These are phyloP conservation scores for Buceros bicornis DNA, from an alignment of 2,797 vertebrate species.

Conservation along the genomic window DNA sequence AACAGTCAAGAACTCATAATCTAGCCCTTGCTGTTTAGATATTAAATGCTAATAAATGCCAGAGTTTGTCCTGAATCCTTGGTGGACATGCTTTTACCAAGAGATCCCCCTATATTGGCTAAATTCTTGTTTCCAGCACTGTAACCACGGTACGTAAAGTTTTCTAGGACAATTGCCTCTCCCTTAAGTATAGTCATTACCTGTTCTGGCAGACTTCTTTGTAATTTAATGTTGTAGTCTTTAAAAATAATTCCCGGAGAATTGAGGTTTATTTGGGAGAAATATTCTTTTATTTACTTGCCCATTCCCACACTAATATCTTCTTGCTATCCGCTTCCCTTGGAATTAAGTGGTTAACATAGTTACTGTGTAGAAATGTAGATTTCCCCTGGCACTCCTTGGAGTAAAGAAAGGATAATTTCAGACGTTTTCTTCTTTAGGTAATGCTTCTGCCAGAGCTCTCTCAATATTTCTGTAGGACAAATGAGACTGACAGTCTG, in stretches of 20 bases:
- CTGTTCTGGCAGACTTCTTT: conserved; percentile 36
- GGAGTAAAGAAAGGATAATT: conserved; percentile 51
- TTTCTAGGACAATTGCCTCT: conserved; percentile 58
- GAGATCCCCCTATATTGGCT: background rate
- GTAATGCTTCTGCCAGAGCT: conserved; percentile 33
- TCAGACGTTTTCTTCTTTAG: conserved; percentile 31
- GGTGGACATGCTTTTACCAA: background rate
- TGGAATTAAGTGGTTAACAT: conserved; percentile 42
- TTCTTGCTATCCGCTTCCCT: conserved; percentile 46
- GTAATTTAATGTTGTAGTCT: conserved; percentile 38
- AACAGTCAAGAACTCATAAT: background rate
- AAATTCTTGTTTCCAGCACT: background rate
- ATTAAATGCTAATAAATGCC: background rate
- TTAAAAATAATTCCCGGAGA: conserved; percentile 55
- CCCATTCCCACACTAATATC: conserved; percentile 55
- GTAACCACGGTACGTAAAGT: background rate
- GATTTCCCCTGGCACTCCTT: conserved; percentile 46
- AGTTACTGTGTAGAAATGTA: conserved; percentile 18
- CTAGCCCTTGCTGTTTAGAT: background rate
- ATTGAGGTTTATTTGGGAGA: conserved; percentile 44
- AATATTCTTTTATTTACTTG: conserved; percentile 71
- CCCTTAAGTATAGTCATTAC: conserved; percentile 53
- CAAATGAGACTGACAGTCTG: conserved; percentile 43
- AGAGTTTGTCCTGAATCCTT: background rate
- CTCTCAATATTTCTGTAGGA: conserved; percentile 33